A percentile compares a stretch with the other conserved stretches of the same genome.
Conservation (phyloP, 1,140 invertebrate species). For the Euglossa dilemma region DNA sequence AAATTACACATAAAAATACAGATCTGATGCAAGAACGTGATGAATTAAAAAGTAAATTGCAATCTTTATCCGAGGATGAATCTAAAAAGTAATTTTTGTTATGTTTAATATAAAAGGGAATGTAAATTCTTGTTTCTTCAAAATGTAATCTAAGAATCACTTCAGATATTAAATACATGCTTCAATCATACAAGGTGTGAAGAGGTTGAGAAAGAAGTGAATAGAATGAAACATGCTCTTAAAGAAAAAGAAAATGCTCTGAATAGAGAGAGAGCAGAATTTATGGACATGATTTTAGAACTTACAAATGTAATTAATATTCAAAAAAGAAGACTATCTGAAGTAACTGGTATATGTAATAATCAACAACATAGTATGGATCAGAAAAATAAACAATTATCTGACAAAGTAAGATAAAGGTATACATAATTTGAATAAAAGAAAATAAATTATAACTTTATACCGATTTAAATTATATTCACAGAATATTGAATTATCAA, state of each 20-base stretch:
- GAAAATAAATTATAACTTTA: neutral
- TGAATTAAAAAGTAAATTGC: slow-evolving; percentile 58
- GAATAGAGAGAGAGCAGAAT: slow-evolving; percentile 54
- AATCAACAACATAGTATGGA: slow-evolving; percentile 52
- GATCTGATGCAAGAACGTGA: slow-evolving; percentile 59
- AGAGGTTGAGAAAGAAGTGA: slow-evolving; percentile 58
- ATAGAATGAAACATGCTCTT: slow-evolving; percentile 52
- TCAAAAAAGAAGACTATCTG: slow-evolving; percentile 63
- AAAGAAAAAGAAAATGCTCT: slow-evolving; percentile 58
- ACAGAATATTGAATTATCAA: slow-evolving; percentile 58
- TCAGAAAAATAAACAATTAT: slow-evolving; percentile 54
- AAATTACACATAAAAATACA: slow-evolving; percentile 46
- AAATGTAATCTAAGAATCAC: slow-evolving; percentile 40
- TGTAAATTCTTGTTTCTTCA: neutral
- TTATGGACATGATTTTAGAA: slow-evolving; percentile 57
- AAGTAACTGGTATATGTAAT: slow-evolving; percentile 61
- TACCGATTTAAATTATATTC: neutral
- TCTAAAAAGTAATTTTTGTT: slow-evolving; percentile 57
- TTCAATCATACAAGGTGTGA: slow-evolving; percentile 54
- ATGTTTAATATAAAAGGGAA: neutral
- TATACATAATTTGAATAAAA: neutral
- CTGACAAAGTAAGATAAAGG: slow-evolving; percentile 50
- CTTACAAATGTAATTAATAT: slow-evolving; percentile 63
- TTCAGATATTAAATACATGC: slow-evolving; percentile 40
- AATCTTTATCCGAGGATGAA: slow-evolving; percentile 54